These are phyloP conservation scores for Adelphocoris suturalis DNA, from an alignment of 2,888 invertebrate species.

Conservation along the genomic window DNA sequence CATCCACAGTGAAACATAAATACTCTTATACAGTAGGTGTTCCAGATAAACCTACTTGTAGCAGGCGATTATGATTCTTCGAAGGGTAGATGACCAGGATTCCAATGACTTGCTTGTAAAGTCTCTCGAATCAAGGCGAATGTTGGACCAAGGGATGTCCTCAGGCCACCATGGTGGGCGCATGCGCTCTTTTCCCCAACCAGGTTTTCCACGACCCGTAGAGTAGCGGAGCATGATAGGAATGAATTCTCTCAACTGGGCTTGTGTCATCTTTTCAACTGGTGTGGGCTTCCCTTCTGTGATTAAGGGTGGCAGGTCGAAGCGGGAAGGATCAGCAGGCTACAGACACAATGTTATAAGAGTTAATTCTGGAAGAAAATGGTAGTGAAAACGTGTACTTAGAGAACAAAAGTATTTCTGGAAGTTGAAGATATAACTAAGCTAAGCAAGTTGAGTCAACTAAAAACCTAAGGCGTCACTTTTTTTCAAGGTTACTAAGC, in stretches of 20 bases:
- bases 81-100: slow-evolving; percentile 51
- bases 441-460: too few species aligned
- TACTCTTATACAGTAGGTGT: too few species aligned
- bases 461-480: too few species aligned
- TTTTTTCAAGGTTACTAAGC: too few species aligned
- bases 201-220: slow-evolving; percentile 57
- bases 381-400: too few species aligned
- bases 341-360: background rate
- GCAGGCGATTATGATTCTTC: slow-evolving; percentile 53
- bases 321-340: slow-evolving; percentile 1
- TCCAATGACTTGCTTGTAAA: slow-evolving; percentile 13
- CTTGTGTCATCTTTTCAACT: slow-evolving; percentile 54
- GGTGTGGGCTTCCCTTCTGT: slow-evolving; percentile 38
- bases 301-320: slow-evolving; percentile 44
- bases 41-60: slow-evolving; percentile 37
- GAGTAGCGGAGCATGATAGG: slow-evolving; percentile 61
- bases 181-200: slow-evolving; percentile 42
- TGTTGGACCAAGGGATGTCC: slow-evolving; percentile 55
- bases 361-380: too few species aligned
- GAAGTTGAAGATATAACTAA: too few species aligned
- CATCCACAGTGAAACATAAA: too few species aligned
- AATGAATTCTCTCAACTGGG: slow-evolving; percentile 58
- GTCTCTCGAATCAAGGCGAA: slow-evolving; percentile 51
- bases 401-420: too few species aligned
- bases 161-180: slow-evolving; percentile 55